These are phyloP conservation scores for Crenuchus spilurus DNA, from an alignment of 2,797 vertebrate genomes.

Conservation along the genomic window DNA sequence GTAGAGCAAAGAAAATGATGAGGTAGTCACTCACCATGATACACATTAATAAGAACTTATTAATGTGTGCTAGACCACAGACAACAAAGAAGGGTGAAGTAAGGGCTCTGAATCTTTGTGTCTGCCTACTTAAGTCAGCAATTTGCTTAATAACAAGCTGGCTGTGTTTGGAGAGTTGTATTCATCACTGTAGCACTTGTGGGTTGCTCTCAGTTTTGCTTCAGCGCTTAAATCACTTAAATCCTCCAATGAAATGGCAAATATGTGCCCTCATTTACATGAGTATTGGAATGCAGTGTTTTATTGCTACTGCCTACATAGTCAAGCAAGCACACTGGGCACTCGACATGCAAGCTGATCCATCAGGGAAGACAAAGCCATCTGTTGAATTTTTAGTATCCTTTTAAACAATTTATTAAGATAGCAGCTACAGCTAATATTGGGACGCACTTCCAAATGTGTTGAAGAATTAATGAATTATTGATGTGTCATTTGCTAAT, in stretches of 20 bases:
- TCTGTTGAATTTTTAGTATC: constrained; percentile 20
- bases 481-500: constrained; percentile 30
- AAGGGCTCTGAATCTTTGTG: constrained; percentile 49
- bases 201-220: constrained; percentile 13
- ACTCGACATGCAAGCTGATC: background rate
- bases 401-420: constrained; percentile 11
- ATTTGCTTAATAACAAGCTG: constrained; percentile 29
- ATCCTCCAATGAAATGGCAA: constrained; percentile 22
- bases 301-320: constrained; percentile 27
- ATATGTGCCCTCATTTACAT: constrained; percentile 22
- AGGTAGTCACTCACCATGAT: constrained; percentile 80
- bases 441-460: constrained; percentile 11
- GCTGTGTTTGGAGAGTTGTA: constrained; percentile 9
- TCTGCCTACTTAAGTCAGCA: constrained; percentile 55
- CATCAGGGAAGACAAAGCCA: constrained; percentile 17
- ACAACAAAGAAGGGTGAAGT: constrained; percentile 58
- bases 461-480: constrained; percentile 27
- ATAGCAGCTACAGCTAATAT: background rate
- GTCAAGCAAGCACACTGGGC: constrained; percentile 1
- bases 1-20: constrained; percentile 73
- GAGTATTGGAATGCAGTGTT: constrained; percentile 15
- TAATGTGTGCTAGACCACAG: constrained; percentile 57
- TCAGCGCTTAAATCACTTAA: constrained; percentile 23
- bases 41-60: constrained; percentile 74
- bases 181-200: constrained; percentile 22